Base-by-base conservation (phyloP, 2,888 invertebrate species). In the Cheilosia pagana region DNA sequence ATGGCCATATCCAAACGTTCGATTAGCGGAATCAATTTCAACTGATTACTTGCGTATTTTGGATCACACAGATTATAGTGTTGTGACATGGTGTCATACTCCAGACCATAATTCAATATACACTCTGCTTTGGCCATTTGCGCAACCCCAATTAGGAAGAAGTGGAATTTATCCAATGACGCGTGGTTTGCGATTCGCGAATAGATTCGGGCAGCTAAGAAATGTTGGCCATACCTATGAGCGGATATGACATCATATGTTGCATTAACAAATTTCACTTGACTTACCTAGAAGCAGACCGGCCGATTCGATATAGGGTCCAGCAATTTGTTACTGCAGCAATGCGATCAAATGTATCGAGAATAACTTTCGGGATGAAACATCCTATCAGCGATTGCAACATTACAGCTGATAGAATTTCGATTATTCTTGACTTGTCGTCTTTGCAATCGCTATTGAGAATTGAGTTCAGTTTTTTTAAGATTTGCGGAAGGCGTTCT, bases 81-180 rank as follows among this genome's bases (percentile, higher is more conserved):
- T 10, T 89, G 88, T 1, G 90, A 87, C 89, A 93, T 91, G 21
- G 88, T 89, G 2, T 91, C 89, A 91, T 93, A 94, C 53, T 93
- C 92, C 25, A 93, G 89, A 0, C 93, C 91, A 79, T 92, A 93
- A 87, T 93, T 92, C 0, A 96, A 92, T 65, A 93, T 93, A 14
- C 95, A 94, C 90, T 97, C 97, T 0, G 96, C 96, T 60, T 93
- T 93, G 0, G 96, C 95, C 87, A 96, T 94, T 81, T 96, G 94
- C 82, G 95, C 94, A n/a, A 98, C 91, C 0, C 96, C 96, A 0
- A 95, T 94, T 67, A 98, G 92, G 96, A 98, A 98, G 89, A 97
- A 97, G 89, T 98, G 96, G 59, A 96, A 94, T 88, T 97, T 95
- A 89, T 98, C 98, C 39, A 96, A 96, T 16, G 97, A 96, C 0